These are phyloP conservation scores for Watersipora subatra DNA, from an alignment of 1,140 invertebrate genomes.

Conservation along the genomic window DNA sequence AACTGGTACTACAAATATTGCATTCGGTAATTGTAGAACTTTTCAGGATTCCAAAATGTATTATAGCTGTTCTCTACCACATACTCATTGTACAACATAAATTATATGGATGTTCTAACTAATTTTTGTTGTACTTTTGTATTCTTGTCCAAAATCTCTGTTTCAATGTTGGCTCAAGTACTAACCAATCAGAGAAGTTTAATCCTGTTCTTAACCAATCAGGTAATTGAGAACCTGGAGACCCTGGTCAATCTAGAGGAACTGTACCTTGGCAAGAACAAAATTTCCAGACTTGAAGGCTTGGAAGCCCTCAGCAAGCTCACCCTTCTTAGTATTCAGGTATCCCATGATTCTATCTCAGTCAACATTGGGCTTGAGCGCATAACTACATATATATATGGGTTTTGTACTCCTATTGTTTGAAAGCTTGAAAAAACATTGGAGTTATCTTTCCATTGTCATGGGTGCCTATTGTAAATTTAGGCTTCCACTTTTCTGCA, in stretches of 20 bases:
- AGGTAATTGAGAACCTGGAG: conserved; percentile 33
- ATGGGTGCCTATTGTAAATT: neutral
- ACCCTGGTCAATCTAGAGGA: conserved; percentile 27
- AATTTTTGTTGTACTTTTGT: too few relatives aligned
- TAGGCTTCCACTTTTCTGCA: neutral
- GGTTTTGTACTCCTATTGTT: neutral
- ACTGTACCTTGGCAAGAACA: conserved; percentile 82
- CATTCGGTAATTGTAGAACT: too few relatives aligned
- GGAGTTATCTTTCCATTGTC: neutral
- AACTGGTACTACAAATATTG: too few relatives aligned
- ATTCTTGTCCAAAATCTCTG: too few relatives aligned
- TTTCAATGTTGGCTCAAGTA: too few relatives aligned
- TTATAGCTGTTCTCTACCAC: too few relatives aligned
- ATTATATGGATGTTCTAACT: too few relatives aligned
- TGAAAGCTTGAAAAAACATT: neutral
- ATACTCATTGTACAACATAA: too few relatives aligned
- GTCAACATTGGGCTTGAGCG: neutral
- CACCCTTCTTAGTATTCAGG: conserved; percentile 71
- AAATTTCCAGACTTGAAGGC: conserved; percentile 78
- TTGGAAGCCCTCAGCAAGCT: conserved; percentile 62
- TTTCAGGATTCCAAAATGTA: too few relatives aligned
- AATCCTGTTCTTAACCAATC: too few relatives aligned
- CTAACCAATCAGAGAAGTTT: too few relatives aligned
- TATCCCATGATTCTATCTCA: conserved; percentile 9
- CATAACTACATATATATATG: neutral